Evolutionary conservation across 1,140 invertebrate species (phyloP), one percentile per base, ranked within the genome.

Genomic region (Helicoverpa zea): DNA sequence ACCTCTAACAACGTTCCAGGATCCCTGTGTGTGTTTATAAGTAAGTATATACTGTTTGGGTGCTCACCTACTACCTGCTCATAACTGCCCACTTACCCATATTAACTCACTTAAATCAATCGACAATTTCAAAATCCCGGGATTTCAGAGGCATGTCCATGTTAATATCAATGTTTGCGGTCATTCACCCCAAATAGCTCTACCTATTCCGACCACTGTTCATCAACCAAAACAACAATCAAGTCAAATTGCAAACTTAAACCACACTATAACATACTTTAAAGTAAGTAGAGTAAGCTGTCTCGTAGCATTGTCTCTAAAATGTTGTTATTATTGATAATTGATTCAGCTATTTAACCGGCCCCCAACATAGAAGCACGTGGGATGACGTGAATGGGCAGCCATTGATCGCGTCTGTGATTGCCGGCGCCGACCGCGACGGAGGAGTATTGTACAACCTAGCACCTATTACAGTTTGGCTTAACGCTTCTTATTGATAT

Each of bases 291-390:
- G 61, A 18, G 23, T 23, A 23, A 23, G 52, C 49, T 68, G 10
- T 12, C 13, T 29, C 63, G 29, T 68, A 78, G 51, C 76, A 68
- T 64, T 66, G 61, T 63, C 61, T 78, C 35, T 59, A 80, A 74
- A 79, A 73, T 74, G 74, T 43, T 80, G 70, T 74, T 75, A 80
- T 66, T 54, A 74, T 74, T 80, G 64, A 74, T 80, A 80, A 80
- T 80, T 80, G 79, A 80, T 74, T 74, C 79, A 66, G 59, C 58
- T 80, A 75, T 66, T 80, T 75, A 80, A 29, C 79, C 58, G 79
- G 61, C 79, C 79, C 70, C 58, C 79, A 75, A 64, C 58, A 80
- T 80, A 80, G 70, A 64, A 80, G 79, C 79, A 80, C 79, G 79
- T 80, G 79, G 79, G 79, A 61, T 81, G 70, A 68, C 79, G 70